Percentiles rank a stretch among this genome's conserved stretches.
phyloP scores from a whole-genome alignment of 2,113 vertebrate species.

The Neofelis nebulosa region DNA sequence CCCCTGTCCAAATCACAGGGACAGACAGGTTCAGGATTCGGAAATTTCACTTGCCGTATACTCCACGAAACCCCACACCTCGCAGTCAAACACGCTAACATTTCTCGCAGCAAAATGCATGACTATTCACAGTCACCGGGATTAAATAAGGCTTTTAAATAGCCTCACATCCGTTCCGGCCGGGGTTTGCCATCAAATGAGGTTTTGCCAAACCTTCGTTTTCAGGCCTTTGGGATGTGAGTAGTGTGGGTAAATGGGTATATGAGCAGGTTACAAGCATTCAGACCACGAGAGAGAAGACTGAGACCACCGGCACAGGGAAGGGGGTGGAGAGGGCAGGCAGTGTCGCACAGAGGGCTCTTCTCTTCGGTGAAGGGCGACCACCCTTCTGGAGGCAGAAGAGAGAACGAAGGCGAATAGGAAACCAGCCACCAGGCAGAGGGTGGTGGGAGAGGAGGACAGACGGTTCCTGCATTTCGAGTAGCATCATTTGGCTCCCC shows the following conservation, averaged over 20 bases:
- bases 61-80: background rate
- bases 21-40: background rate
- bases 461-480: constrained; percentile 81
- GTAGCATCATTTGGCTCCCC: constrained; percentile 81
- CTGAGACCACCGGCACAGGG: background rate
- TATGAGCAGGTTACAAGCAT: background rate
- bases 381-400: background rate
- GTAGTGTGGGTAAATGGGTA: background rate
- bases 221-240: background rate
- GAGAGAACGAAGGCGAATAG: background rate
- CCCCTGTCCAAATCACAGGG: background rate
- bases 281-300: background rate
- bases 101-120: constrained; percentile 11
- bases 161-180: background rate
- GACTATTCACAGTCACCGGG: constrained; percentile 17
- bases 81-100: background rate
- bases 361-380: background rate
- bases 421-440: constrained; percentile 48
- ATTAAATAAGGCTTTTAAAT: background rate
- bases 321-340: no score
- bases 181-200: constrained; percentile 32
- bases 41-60: background rate
- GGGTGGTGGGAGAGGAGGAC: constrained; percentile 71
- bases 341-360: background rate
- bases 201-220: background rate